phyloP scores from a whole-genome alignment of 2,797 vertebrate species.

The Ceyx erithaca region DNA sequence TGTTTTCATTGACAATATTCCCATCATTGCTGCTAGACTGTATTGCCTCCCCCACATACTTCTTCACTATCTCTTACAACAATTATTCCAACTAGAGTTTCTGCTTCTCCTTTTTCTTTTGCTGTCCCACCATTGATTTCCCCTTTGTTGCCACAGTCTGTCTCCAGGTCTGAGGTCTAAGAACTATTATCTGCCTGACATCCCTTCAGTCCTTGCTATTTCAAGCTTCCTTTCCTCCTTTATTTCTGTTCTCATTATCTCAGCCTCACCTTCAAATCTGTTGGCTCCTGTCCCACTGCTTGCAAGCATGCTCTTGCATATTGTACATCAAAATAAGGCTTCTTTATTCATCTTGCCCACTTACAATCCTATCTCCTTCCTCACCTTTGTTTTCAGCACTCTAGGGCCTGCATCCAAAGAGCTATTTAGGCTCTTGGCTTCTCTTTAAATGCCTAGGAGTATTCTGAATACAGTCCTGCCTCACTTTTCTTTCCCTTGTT shows the following conservation, averaged over 20 bases:
- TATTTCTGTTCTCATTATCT: conserved; percentile 32
- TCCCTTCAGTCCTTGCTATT: neutral
- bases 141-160: neutral
- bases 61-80: neutral
- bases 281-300: conserved; percentile 2
- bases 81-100: neutral
- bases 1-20: neutral
- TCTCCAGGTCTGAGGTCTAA: neutral
- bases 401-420: neutral
- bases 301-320: conserved; percentile 48
- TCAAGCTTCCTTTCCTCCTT: conserved; percentile 13
- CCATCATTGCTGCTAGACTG: neutral
- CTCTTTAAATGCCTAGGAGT: neutral
- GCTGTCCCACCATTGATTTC: neutral
- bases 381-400: conserved; percentile 6
- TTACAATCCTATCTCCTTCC: conserved; percentile 2
- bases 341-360: neutral
- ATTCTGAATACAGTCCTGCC: neutral
- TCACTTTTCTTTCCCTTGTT: conserved; percentile 7
- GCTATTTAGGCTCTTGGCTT: neutral
- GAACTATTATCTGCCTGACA: neutral
- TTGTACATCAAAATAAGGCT: conserved; percentile 20
- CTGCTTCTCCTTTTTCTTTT: neutral
- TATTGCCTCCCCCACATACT: neutral
- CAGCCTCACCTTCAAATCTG: conserved; percentile 38